phyloP scores from a whole-genome alignment of 2,113 vertebrate species.

The Ochotona princeps region DNA sequence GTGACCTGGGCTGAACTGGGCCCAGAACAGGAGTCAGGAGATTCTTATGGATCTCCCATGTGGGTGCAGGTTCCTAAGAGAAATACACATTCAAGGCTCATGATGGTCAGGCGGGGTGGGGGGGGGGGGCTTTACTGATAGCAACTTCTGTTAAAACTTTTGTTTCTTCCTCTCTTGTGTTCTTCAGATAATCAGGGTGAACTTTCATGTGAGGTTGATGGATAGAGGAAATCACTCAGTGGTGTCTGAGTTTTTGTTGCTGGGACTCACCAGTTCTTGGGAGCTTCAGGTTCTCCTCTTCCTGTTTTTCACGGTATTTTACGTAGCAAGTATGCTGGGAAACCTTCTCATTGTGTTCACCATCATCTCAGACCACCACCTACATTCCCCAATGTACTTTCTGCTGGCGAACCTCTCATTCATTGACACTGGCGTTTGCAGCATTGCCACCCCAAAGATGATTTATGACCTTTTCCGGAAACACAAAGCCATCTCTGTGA shows the following conservation, averaged over 20 bases:
- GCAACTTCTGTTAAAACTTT: background rate
- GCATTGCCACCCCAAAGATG: constrained; percentile 71
- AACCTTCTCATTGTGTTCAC: constrained; percentile 72
- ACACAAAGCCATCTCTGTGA: constrained; percentile 66
- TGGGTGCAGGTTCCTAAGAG: no score
- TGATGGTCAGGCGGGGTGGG: no score
- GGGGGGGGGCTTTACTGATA: no score
- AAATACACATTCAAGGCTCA: no score
- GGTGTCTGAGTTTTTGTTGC: constrained; percentile 69
- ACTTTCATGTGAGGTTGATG: constrained; percentile 9
- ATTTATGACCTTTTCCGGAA: constrained; percentile 71
- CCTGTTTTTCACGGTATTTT: constrained; percentile 67
- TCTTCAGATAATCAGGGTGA: background rate
- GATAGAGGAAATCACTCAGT: constrained; percentile 49
- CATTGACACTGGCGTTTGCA: constrained; percentile 67
- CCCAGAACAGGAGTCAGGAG: no score
- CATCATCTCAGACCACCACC: constrained; percentile 62
- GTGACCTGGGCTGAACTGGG: no score
- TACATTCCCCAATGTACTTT: constrained; percentile 72
- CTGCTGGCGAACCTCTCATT: constrained; percentile 75
- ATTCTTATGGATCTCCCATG: no score
- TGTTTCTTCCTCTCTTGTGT: background rate
- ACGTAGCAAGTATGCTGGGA: constrained; percentile 64
- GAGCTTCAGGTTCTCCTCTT: constrained; percentile 71
- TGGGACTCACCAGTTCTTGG: constrained; percentile 72